A percentile compares a stretch with the other conserved stretches of the same genome.
These are phyloP conservation scores for Ommatoiulus sabulosus DNA, from an alignment of 2,888 invertebrate species.

Conservation along the genomic window DNA sequence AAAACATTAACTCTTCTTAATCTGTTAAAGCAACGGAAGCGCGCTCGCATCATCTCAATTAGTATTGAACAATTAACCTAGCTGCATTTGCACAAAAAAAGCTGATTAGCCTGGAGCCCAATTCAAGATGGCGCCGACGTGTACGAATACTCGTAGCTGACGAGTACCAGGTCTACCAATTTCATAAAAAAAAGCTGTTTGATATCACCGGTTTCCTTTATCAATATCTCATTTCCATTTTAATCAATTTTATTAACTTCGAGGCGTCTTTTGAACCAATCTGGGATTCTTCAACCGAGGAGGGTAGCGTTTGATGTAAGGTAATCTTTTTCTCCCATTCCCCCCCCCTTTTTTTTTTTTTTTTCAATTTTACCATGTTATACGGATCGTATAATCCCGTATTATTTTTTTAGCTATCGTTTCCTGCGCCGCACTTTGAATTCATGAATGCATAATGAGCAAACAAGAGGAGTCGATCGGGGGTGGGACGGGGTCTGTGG, in stretches of 20 bases:
- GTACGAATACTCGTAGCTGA: too few relatives aligned
- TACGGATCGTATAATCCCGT: conserved; percentile 1
- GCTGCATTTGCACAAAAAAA: background rate
- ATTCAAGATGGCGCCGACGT: background rate
- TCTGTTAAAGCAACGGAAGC: background rate
- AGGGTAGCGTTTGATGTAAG: background rate
- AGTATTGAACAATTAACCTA: background rate
- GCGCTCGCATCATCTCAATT: background rate
- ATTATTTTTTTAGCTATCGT: background rate
- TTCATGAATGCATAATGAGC: conserved; percentile 12
- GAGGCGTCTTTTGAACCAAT: background rate
- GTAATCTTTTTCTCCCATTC: too few relatives aligned
- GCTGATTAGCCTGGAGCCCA: background rate
- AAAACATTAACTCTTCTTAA: background rate
- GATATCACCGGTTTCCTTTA: background rate
- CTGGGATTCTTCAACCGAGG: background rate
- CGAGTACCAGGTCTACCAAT: background rate
- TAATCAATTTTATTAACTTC: conserved; percentile 3
- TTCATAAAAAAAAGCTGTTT: background rate
- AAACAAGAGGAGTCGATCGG: background rate
- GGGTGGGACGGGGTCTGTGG: background rate
- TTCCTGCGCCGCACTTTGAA: background rate
- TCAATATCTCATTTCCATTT: conserved; percentile 6
- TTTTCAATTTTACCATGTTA: background rate
- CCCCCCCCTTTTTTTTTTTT: too few relatives aligned